phyloP scores from a whole-genome alignment of 2,888 invertebrate species.

The Melanargia galathea region DNA sequence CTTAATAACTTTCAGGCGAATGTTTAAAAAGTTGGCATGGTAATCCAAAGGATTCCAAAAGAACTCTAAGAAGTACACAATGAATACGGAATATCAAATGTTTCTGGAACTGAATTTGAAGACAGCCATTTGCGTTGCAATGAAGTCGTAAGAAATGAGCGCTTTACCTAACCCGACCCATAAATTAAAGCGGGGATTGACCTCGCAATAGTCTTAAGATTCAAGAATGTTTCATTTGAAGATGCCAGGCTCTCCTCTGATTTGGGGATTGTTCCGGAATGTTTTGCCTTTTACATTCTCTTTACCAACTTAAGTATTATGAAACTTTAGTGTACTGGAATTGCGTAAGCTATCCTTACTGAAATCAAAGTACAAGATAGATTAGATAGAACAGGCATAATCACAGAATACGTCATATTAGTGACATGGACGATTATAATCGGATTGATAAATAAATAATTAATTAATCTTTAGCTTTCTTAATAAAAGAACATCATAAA shows the following conservation, averaged over 20 bases:
- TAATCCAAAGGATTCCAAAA: constrained; percentile 12
- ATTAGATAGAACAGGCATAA: too few species aligned
- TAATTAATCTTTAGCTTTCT: too few species aligned
- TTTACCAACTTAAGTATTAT: neutral
- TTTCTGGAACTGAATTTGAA: constrained; percentile 23
- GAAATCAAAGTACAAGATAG: too few species aligned
- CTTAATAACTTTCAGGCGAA: neutral
- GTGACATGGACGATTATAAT: too few species aligned
- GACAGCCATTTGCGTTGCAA: constrained; percentile 32
- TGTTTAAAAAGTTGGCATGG: neutral
- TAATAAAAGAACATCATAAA: too few species aligned
- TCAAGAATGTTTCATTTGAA: constrained; percentile 32
- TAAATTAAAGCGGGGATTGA: constrained; percentile 40
- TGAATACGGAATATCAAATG: constrained; percentile 17
- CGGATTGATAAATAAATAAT: too few species aligned
- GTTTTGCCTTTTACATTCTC: neutral
- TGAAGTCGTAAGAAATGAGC: constrained; percentile 31
- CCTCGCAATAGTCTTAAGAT: constrained; percentile 43
- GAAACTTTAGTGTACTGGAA: neutral
- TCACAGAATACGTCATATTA: too few species aligned
- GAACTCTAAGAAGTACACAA: constrained; percentile 5
- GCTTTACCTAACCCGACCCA: constrained; percentile 32
- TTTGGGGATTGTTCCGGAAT: constrained; percentile 12
- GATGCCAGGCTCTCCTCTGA: constrained; percentile 16
- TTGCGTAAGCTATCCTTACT: too few species aligned